These are phyloP conservation scores for Furnarius figulus DNA, from an alignment of 2,113 vertebrate genomes.

Conservation along the genomic window DNA sequence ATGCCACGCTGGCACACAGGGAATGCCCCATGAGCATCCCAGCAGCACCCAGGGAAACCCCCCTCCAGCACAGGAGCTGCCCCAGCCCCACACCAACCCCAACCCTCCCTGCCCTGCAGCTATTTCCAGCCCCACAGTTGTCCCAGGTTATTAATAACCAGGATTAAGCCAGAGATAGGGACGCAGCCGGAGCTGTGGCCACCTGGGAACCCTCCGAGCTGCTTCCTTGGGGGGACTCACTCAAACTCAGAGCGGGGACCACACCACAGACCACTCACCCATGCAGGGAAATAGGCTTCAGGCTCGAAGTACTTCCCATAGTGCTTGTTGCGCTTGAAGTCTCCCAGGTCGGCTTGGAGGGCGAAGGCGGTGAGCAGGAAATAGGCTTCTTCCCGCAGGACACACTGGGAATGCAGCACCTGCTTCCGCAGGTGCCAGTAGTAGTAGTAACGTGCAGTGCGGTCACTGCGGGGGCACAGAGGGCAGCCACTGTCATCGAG, in stretches of 20 bases:
- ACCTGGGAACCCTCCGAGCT: neutral
- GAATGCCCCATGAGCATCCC: neutral
- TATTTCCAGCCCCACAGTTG: neutral
- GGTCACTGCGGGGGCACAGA: slow-evolving; percentile 79
- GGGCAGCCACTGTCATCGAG: neutral
- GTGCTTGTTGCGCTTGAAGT: slow-evolving; percentile 97
- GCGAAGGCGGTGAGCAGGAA: slow-evolving; percentile 97
- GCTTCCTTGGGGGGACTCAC: rapidly evolving
- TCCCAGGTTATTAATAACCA: neutral
- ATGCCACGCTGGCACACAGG: rapidly evolving
- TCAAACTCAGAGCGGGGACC: rapidly evolving
- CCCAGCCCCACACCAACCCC: neutral
- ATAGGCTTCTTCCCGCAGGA: slow-evolving; percentile 92
- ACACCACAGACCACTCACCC: slow-evolving; percentile 68
- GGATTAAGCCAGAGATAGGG: rapidly evolving
- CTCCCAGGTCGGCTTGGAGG: slow-evolving; percentile 94
- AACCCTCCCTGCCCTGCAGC: rapidly evolving
- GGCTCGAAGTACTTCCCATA: slow-evolving; percentile 97
- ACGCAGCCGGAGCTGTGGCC: neutral
- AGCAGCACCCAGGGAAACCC: neutral
- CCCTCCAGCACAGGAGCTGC: neutral
- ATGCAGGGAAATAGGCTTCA: slow-evolving; percentile 93
- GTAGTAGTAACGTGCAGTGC: slow-evolving; percentile 92
- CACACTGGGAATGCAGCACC: slow-evolving; percentile 92
- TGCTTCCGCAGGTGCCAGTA: slow-evolving; percentile 99